Base-by-base conservation (phyloP, 64 coral and sea anemone genomes). In the Actinia equina region DNA sequence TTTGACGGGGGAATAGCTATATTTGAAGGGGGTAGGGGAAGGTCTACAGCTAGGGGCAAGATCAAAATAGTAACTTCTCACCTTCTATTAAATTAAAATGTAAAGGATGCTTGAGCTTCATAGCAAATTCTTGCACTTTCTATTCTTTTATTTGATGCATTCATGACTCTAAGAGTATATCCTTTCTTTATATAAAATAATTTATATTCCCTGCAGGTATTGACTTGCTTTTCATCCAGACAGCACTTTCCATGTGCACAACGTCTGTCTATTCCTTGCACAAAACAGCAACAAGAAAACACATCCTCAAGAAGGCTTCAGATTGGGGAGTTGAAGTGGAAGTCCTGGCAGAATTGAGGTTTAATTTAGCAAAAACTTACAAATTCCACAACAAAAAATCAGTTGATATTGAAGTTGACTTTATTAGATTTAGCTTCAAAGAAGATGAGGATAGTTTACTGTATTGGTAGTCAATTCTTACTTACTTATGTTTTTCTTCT, bases 401-500 rank as follows among this genome's bases (percentile, higher is more conserved):
- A 56, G 97, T 99, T 58, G 97, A 99, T 77, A 93, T 99, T 86
- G 97, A 88, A 85, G 97, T 99, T 53, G 97, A 99, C 53, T 95
- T 99, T 57, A 89, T 99, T 64, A 95, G 93, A 76, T 93, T 99
- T 79, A 85, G 83, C 27, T 60, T 85, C 14, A 30, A 74, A 41
- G 69, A 74, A 11, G 69, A 74, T 14, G 7, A 74, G 4, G 6
- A 13, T 57, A 16, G 7, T 57, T 12, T 57, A 16, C 22, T 25
- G 62, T 14, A n/a, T 65, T 23, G 1, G 19, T 17, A 63, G 18
- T 57, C 55, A 22, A n/a, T 20, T 7, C n/a, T 41, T 12, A 41
- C 46, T 74, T 11, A 74, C 0, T 37, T 37, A 37, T 37, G 30
- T 37, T 17, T 74, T 74, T 74, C 41, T 26, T 74, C n/a, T 37